Evolutionary conservation across 2,888 invertebrate species (phyloP), one percentile per base, ranked within the genome.

Genomic region (Scaeva pyrastri): DNA sequence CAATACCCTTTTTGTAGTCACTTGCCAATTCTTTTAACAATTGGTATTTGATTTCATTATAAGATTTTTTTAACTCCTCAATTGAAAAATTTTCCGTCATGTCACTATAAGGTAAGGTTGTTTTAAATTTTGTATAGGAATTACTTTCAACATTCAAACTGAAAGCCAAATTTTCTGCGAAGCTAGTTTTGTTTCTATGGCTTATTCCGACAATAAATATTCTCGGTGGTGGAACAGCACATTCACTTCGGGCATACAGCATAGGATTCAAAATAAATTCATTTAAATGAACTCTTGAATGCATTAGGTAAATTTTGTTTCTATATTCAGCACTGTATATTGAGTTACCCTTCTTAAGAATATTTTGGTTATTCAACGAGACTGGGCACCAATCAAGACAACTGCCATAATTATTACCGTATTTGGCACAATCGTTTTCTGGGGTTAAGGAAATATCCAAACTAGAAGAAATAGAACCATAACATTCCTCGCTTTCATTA

Each of bases 341-440:
- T 14, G 50, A 91, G 90, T 94, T 94, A n/a, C 95, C 95, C 91
- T 93, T 93, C 94, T 95, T 94, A 21, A 95, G 89, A 11, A 94
- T 92, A 52, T 93, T 92, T 88, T 94, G 90, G 50, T 94, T 92
- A 74, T 91, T 91, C 89, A 93, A 94, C n/a, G 94, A 92, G 41
- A 95, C 93, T 0, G 96, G 95, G 89, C 96, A 96, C 89, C 94
- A 95, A 88, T 93, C 89, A 84, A 92, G 92, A 1, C 94, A 94
- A 90, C 94, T 94, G n/a, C 95, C 94, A 70, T 50, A 81, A 7
- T 76, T 94, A n/a, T 95, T 94, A 56, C 36, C 66, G 11, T 31
- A 23, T 16, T 7, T n/a, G 16, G 2, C 2, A 21, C 43, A 4
- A 7, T 74, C 14, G 52, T 14, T 50, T 56, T 23, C 21, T 2